Conservation (phyloP, 1,140 invertebrate genomes). For the Orius insidiosus region DNA sequence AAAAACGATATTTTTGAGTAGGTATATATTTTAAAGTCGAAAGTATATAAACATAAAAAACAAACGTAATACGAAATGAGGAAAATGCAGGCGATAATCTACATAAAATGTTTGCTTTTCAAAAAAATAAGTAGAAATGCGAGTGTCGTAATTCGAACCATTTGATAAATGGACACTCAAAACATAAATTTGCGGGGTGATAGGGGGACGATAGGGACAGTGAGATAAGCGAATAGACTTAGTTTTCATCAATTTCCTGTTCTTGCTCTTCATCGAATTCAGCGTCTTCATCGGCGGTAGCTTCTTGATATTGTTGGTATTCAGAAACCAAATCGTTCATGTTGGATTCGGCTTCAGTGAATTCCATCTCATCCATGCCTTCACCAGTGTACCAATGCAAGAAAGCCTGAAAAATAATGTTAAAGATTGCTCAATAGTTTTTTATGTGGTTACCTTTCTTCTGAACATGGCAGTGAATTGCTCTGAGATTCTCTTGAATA, state of each 20-base stretch:
- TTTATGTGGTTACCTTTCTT: constrained; percentile 37
- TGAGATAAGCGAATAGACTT: constrained; percentile 11
- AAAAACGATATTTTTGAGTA: too few species aligned
- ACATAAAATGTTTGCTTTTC: too few species aligned
- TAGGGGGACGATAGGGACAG: constrained; percentile 22
- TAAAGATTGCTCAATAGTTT: too few species aligned
- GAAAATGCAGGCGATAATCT: too few species aligned
- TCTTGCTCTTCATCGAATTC: constrained; percentile 62
- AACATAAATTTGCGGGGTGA: constrained; percentile 20
- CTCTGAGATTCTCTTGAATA: constrained; percentile 76
- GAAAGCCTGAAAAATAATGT: constrained; percentile 44
- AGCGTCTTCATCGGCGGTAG: constrained; percentile 60
- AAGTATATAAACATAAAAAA: too few species aligned
- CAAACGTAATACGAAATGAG: too few species aligned
- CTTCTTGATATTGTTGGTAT: constrained; percentile 54
- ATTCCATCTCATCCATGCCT: constrained; percentile 35
- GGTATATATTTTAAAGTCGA: too few species aligned
- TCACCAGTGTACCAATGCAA: constrained; percentile 58
- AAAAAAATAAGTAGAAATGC: too few species aligned
- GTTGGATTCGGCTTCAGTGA: constrained; percentile 36
- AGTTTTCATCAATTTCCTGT: constrained; percentile 26
- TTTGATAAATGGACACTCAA: constrained; percentile 19
- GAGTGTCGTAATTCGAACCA: constrained; percentile 30
- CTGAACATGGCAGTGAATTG: constrained; percentile 88
- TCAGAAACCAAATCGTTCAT: constrained; percentile 49